A percentile compares a stretch with the other conserved stretches of the same genome.
These are phyloP conservation scores for Venustaconcha ellipsiformis DNA, from an alignment of 1,140 invertebrate species.

Conservation along the genomic window DNA sequence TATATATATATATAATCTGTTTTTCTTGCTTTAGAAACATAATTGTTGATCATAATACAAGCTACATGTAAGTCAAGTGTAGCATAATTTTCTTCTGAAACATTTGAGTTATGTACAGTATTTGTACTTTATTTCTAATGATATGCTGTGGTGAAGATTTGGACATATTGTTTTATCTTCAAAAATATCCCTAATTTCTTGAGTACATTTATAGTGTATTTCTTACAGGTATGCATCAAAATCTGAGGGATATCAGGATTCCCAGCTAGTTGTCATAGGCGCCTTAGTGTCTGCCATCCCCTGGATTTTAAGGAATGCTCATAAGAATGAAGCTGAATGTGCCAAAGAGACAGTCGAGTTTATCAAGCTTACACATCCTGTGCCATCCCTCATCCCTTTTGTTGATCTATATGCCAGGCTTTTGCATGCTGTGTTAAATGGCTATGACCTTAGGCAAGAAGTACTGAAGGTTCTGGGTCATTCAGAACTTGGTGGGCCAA, in stretches of 20 bases:
- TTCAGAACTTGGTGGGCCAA: slow-evolving; percentile 50
- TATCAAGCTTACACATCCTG: slow-evolving; percentile 56
- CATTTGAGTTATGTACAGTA: too few relatives aligned
- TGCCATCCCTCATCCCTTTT: slow-evolving; percentile 44
- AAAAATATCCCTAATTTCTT: not conserved
- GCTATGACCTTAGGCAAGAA: slow-evolving; percentile 45
- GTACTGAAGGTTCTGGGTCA: slow-evolving; percentile 36
- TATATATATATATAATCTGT: too few relatives aligned
- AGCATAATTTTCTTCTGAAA: too few relatives aligned
- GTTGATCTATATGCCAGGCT: slow-evolving; percentile 54
- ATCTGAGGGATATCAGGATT: slow-evolving; percentile 35
- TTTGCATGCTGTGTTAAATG: slow-evolving; percentile 54
- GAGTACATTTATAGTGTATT: not conserved
- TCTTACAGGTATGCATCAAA: slow-evolving; percentile 36
- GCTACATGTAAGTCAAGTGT: too few relatives aligned
- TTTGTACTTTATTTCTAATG: not conserved
- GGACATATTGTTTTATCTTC: not conserved
- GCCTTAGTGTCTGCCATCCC: slow-evolving; percentile 51
- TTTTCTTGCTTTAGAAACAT: too few relatives aligned
- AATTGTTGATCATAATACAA: too few relatives aligned
- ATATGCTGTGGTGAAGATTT: not conserved
- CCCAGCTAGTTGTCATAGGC: slow-evolving; percentile 53
- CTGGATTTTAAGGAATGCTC: slow-evolving; percentile 53
- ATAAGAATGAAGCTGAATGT: slow-evolving; percentile 53
- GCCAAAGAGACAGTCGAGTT: slow-evolving; percentile 49